Evolutionary conservation across 2,113 vertebrate species (phyloP), one percentile per base, ranked within the genome.

Genomic region (Danionella cerebrum): DNA sequence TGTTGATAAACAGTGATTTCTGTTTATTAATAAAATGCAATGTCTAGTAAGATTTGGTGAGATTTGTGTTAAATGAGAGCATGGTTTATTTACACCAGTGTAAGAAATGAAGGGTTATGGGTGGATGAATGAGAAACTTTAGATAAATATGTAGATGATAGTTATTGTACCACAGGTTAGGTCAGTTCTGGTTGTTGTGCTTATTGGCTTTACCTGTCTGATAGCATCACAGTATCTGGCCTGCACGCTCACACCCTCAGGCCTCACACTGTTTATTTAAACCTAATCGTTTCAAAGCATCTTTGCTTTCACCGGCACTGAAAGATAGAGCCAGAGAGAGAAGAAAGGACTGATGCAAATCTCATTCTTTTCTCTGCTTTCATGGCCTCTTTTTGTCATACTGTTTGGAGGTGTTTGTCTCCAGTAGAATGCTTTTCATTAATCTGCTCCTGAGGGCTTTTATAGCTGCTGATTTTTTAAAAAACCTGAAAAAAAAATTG

Each of bases 231-330:
- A 64, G 51, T 38, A 14, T 44, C 65, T 73, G 48, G 57, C 50
- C 65, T 33, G 42, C 50, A 62, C 59, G 21, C 33, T 63, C 48
- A 55, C 27, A 69, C 51, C 72, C 66, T 65, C 25, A 27, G 72
- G 66, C 59, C n/a, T 38, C 27, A 39, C 44, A 5, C 52, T 65
- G 66, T 69, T 69, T 63, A 66, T 63, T 73, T 73, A 68, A 73
- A 68, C 65, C 14, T 73, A 55, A 67, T 73, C 71, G 7, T 59
- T 57, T 64, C 67, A 57, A 65, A 73, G 47, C 44, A 69, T 69
- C 72, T 74, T 69, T 62, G 50, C 65, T 67, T 69, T 73, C 41
- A 68, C 50, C 33, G 57, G 52, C 45, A 27, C 66, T 73, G 57
- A 62, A 68, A 58, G 65, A 73, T 52, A 64, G 58, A 69, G 51